phyloP scores from a whole-genome alignment of 2,113 vertebrate species.

The Gobio gobio region DNA sequence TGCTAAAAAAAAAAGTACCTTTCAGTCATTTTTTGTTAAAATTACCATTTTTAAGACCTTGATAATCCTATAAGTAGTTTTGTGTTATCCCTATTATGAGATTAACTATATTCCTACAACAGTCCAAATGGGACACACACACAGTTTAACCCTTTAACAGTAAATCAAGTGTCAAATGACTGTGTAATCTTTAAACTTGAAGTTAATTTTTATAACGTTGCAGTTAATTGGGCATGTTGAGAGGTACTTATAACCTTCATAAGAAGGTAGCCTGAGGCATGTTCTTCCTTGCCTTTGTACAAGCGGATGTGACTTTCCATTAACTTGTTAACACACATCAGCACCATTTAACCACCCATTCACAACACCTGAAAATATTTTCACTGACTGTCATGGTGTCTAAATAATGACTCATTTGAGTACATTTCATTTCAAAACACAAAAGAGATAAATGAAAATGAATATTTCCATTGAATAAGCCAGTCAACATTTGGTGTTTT shows the following conservation, averaged over 20 bases:
- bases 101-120: neutral
- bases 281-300: constrained; percentile 44
- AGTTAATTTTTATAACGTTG: constrained; percentile 5
- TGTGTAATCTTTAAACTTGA: neutral
- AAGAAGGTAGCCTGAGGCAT: constrained; percentile 30
- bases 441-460: no score
- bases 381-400: neutral
- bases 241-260: constrained; percentile 22
- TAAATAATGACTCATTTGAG: neutral
- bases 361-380: neutral
- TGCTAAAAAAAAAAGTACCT: constrained; percentile 58
- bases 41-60: neutral
- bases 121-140: neutral
- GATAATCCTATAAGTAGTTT: neutral
- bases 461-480: no score
- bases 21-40: neutral
- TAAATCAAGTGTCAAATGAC: neutral
- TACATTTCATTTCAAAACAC: neutral
- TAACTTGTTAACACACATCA: constrained; percentile 33
- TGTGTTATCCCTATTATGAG: neutral
- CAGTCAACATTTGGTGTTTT: no score
- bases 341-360: neutral
- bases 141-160: constrained; percentile 10
- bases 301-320: constrained; percentile 36
- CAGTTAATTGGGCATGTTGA: constrained; percentile 1